phyloP scores from a whole-genome alignment of 2,888 invertebrate genomes.

The Chrysotoxum bicinctum region DNA sequence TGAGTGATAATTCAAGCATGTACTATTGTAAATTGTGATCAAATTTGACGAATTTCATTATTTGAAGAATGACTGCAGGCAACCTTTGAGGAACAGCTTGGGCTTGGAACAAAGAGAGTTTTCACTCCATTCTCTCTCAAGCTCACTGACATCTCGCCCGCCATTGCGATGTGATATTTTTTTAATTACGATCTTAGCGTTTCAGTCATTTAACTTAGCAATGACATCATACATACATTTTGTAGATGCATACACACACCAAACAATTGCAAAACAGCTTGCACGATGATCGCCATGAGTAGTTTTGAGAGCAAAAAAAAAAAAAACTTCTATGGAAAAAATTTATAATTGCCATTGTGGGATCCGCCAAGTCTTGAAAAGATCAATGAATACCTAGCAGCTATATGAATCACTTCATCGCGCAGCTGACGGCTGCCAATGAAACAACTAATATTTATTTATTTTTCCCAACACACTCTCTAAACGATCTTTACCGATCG shows the following conservation, averaged over 20 bases:
- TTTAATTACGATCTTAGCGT: background rate
- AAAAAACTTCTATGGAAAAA: background rate
- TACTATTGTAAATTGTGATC: too few relatives aligned
- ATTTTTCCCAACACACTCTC: background rate
- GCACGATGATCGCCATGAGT: background rate
- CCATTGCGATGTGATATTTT: background rate
- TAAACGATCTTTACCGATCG: conserved; percentile 51
- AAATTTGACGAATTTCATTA: too few relatives aligned
- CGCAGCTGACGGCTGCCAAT: background rate
- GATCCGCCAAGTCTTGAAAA: conserved; percentile 6
- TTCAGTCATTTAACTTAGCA: background rate
- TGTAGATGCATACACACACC: background rate
- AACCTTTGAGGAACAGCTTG: background rate
- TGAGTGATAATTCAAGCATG: too few relatives aligned
- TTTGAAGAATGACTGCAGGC: too few relatives aligned
- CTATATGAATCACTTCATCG: conserved; percentile 1
- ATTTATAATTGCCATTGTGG: conserved; percentile 12
- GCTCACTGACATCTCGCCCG: background rate
- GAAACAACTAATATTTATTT: background rate
- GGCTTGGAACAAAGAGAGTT: background rate
- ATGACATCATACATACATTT: background rate
- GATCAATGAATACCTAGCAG: conserved; percentile 9
- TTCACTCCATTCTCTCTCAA: background rate
- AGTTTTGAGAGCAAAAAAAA: background rate
- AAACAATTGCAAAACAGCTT: background rate